Evolutionary conservation across 2,888 invertebrate species (phyloP).

Genomic region (Bellardia bayeri): DNA sequence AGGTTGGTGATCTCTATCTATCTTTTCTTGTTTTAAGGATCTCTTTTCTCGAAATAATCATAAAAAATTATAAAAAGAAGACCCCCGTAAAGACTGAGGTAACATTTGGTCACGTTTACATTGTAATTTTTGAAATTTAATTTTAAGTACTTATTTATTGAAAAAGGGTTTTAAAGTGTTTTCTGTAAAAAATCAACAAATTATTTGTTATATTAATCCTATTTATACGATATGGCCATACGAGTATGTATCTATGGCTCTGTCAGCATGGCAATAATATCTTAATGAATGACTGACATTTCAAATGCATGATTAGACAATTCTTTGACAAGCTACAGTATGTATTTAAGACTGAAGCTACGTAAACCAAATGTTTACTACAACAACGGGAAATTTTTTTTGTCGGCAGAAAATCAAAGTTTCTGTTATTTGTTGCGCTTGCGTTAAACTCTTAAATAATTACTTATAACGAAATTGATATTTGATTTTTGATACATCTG

Average conservation of each 20-base stretch:
- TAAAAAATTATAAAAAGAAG: constrained; percentile 16
- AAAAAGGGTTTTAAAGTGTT: constrained; percentile 49
- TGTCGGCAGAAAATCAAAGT: constrained; percentile 38
- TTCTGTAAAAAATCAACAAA: constrained; percentile 39
- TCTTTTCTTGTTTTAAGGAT: constrained; percentile 32
- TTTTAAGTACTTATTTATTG: neutral
- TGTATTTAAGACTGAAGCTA: constrained; percentile 4
- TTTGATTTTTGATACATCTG: constrained; percentile 17
- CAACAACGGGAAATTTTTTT: neutral
- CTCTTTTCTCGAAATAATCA: constrained; percentile 12
- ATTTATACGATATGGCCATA: constrained; percentile 13
- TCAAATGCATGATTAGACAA: constrained; percentile 56
- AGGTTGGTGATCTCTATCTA: constrained; percentile 57
- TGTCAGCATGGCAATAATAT: constrained; percentile 8
- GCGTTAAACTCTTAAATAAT: constrained; percentile 19
- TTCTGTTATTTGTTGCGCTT: constrained; percentile 10
- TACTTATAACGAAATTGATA: constrained; percentile 47
- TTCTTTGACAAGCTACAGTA: constrained; percentile 45
- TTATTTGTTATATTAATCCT: constrained; percentile 47
- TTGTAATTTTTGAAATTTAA: neutral
- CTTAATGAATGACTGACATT: constrained; percentile 23
- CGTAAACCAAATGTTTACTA: too few relatives aligned
- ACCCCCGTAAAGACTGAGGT: constrained; percentile 37
- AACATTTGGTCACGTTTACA: constrained; percentile 50
- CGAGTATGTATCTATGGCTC: neutral